These are phyloP conservation scores for Salvator merianae DNA, from an alignment of 2,113 vertebrate genomes.

Conservation along the genomic window DNA sequence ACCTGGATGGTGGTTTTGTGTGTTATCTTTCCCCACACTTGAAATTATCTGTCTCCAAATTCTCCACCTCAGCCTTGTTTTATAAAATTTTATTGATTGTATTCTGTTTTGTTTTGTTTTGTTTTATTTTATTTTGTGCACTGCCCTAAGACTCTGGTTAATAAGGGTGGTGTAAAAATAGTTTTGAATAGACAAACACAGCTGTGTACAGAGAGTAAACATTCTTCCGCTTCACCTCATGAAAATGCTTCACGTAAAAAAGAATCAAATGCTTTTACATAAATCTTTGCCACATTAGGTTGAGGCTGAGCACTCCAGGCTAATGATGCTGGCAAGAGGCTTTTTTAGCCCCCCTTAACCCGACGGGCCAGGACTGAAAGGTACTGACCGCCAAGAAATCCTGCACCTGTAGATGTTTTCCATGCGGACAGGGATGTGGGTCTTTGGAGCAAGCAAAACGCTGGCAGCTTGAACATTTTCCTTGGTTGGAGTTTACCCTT, in stretches of 20 bases:
- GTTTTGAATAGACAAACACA: background rate
- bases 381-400: background rate
- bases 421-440: too few species aligned
- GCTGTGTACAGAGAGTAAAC: background rate
- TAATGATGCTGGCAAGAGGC: background rate
- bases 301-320: background rate
- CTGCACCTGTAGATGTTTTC: background rate
- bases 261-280: background rate
- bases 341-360: background rate
- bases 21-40: too few species aligned
- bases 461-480: background rate
- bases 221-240: background rate
- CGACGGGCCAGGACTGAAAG: background rate
- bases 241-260: background rate
- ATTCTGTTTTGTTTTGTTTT: too few species aligned
- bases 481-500: background rate
- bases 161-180: too few species aligned
- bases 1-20: too few species aligned
- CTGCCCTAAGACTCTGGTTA: too few species aligned
- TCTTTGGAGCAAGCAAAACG: background rate
- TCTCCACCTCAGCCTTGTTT: too few species aligned
- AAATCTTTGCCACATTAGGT: background rate
- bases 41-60: background rate
- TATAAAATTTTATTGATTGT: too few species aligned
- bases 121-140: too few species aligned